Evolutionary conservation across 53 echinoderm and acorn worm genomes (phyloP).

Genomic region (Zoroaster sp.): DNA sequence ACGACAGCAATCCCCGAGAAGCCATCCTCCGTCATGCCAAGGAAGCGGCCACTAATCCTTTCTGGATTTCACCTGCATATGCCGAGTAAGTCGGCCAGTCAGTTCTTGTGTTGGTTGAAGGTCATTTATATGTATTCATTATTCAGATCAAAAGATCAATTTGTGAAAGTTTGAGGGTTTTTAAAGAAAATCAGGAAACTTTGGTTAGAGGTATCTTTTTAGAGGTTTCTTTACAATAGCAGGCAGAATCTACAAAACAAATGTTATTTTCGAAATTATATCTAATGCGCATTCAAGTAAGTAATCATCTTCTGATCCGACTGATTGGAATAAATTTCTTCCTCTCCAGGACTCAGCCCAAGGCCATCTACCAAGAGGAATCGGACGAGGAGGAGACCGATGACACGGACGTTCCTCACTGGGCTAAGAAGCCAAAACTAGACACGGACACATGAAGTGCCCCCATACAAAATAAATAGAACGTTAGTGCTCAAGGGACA

Average conservation of each 20-base stretch:
- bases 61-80: slow-evolving; percentile 97
- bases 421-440: slow-evolving; percentile 74
- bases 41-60: slow-evolving; percentile 82
- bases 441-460: slow-evolving; percentile 32
- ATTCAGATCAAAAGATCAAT: no score
- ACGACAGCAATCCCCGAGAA: slow-evolving; percentile 84
- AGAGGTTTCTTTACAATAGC: no score
- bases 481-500: no score
- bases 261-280: no score
- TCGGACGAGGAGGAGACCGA: slow-evolving; percentile 89
- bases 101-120: neutral
- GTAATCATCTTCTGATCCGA: no score
- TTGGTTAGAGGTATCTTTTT: no score
- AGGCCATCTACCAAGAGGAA: slow-evolving; percentile 84
- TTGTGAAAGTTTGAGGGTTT: no score
- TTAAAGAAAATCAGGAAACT: no score
- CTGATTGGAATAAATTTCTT: no score
- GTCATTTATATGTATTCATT: neutral
- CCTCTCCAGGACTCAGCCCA: slow-evolving; percentile 84
- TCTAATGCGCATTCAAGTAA: no score
- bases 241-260: no score
- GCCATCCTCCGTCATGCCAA: slow-evolving; percentile 92
- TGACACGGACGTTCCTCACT: slow-evolving; percentile 67
- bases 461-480: no score
- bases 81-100: slow-evolving; percentile 69